Conservation (phyloP, 2,797 vertebrate species). For the Netta rufina region DNA sequence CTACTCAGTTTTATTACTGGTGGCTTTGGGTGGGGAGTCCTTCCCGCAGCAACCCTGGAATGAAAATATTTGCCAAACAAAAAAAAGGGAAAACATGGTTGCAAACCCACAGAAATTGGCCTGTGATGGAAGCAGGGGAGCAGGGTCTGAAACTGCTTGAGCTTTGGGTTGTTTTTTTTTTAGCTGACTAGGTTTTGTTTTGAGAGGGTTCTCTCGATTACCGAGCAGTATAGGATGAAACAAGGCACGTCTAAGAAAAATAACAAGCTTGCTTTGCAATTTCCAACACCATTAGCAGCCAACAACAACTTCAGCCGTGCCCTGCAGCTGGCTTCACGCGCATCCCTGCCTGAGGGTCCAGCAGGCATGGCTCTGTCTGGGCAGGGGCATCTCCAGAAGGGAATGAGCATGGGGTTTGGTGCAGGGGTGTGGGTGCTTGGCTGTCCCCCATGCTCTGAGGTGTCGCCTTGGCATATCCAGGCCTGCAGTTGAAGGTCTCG, state of each 20-base stretch:
- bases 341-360: background rate
- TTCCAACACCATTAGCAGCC: background rate
- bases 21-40: background rate
- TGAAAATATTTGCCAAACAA: background rate
- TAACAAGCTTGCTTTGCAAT: background rate
- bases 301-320: background rate
- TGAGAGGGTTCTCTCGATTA: background rate
- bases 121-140: background rate
- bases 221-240: background rate
- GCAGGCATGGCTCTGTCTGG: background rate
- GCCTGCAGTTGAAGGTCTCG: background rate
- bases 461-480: background rate
- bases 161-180: background rate
- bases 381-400: background rate
- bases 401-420: background rate
- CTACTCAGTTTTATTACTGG: background rate
- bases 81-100: background rate
- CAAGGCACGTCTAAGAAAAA: background rate
- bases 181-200: background rate
- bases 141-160: background rate
- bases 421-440: background rate
- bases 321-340: accelerated
- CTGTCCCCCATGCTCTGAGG: background rate
- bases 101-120: background rate
- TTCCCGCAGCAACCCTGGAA: background rate